These are phyloP conservation scores for Timema cristinae DNA, from an alignment of 2,888 invertebrate species.

Conservation along the genomic window DNA sequence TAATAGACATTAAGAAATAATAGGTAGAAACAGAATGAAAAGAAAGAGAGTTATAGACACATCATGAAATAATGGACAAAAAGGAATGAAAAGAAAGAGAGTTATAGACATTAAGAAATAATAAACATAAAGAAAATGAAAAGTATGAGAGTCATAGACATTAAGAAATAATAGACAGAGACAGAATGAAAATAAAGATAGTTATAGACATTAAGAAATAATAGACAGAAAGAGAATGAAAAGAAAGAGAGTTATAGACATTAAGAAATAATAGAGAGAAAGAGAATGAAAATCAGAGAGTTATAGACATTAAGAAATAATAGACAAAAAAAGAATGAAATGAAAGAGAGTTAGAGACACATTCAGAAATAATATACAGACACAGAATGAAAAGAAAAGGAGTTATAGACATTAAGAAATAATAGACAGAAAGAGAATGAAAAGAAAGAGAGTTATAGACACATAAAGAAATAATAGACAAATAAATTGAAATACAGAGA, in stretches of 20 bases:
- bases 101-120: background rate
- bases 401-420: background rate
- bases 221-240: background rate
- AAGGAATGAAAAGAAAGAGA: background rate
- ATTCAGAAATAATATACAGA: background rate
- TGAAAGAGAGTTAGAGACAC: too few relatives aligned
- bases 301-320: background rate
- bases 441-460: background rate
- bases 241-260: background rate
- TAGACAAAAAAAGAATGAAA: background rate
- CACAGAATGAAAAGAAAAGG: constrained; percentile 18
- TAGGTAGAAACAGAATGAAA: background rate
- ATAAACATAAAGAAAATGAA: background rate
- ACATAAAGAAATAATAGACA: background rate
- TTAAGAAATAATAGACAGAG: background rate
- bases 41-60: background rate
- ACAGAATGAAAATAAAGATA: background rate
- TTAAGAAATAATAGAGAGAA: background rate
- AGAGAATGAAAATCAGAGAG: background rate
- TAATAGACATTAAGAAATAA: constrained; percentile 12
- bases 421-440: background rate
- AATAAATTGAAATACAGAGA: background rate
- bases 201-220: background rate
- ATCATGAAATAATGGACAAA: background rate
- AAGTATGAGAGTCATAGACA: background rate